A percentile compares a stretch with the other conserved stretches of the same genome.
phyloP scores from a whole-genome alignment of 2,113 vertebrate species.

The Takifugu bimaculatus region DNA sequence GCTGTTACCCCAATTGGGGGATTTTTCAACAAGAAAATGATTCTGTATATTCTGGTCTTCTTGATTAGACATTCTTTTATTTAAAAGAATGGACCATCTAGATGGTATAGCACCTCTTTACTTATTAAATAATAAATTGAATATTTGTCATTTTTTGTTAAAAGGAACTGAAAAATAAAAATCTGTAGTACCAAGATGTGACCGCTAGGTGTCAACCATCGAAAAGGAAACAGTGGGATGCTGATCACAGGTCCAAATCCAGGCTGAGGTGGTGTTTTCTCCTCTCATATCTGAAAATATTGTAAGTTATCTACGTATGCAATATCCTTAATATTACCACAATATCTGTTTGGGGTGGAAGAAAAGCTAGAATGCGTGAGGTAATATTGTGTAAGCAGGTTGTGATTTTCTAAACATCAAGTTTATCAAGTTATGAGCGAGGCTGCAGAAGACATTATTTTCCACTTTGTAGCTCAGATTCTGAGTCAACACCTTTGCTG shows the following conservation, averaged over 20 bases:
- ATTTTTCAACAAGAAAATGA: too few relatives aligned
- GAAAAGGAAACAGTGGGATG: conserved; percentile 7
- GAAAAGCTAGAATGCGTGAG: neutral
- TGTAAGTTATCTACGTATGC: neutral
- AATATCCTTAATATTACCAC: neutral
- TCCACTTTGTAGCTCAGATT: too few relatives aligned
- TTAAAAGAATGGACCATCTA: too few relatives aligned
- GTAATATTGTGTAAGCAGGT: neutral
- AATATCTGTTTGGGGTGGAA: neutral
- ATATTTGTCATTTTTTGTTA: too few relatives aligned
- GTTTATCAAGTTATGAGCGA: neutral
- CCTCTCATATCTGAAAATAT: neutral
- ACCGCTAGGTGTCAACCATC: conserved; percentile 52
- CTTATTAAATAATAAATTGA: too few relatives aligned
- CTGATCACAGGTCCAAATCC: neutral
- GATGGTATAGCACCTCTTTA: too few relatives aligned
- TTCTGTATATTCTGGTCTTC: too few relatives aligned
- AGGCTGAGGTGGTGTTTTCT: neutral
- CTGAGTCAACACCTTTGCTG: neutral
- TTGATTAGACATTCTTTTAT: too few relatives aligned
- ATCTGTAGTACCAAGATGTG: conserved; percentile 15
- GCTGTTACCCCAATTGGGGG: too few relatives aligned
- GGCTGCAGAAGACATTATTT: too few relatives aligned
- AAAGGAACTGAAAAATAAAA: neutral
- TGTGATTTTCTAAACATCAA: neutral